Percentiles rank a stretch among this genome's conserved stretches.
Evolutionary conservation across 2,113 vertebrate genomes (phyloP).

Genomic region (Trachemys scripta): DNA sequence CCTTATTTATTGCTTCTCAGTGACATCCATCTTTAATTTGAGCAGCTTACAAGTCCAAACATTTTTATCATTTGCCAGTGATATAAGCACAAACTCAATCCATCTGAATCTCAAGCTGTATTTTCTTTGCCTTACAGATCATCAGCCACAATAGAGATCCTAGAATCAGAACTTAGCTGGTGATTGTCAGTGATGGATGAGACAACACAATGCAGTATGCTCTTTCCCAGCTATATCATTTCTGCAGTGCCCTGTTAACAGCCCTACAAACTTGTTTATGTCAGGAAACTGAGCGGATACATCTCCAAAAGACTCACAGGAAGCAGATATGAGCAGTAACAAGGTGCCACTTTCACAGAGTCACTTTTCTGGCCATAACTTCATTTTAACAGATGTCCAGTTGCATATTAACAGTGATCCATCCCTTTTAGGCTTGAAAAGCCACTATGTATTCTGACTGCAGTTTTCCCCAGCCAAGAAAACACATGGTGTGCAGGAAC

Average conservation of each 20-base stretch:
- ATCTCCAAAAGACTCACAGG: background rate
- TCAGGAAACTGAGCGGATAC: background rate
- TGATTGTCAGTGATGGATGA: background rate
- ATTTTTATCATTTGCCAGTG: background rate
- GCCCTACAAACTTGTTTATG: constrained; percentile 30
- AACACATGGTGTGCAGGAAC: constrained; percentile 17
- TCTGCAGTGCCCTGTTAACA: background rate
- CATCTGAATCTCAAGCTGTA: background rate
- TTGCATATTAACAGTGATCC: constrained; percentile 18
- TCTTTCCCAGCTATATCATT: background rate
- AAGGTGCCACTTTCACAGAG: constrained; percentile 14
- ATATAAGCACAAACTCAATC: background rate
- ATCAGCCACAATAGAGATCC: background rate
- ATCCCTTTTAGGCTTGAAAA: constrained; percentile 56
- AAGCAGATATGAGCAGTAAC: background rate
- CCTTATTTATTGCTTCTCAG: background rate
- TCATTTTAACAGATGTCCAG: constrained; percentile 71
- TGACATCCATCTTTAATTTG: background rate
- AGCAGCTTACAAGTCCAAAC: background rate
- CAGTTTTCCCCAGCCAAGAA: constrained; percentile 50
- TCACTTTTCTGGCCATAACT: constrained; percentile 33
- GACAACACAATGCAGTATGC: background rate
- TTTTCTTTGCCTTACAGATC: constrained; percentile 23
- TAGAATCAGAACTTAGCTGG: background rate
- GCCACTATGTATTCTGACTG: constrained; percentile 10